These are phyloP conservation scores for Lepisosteus osseus DNA, from an alignment of 2,113 vertebrate genomes.

Conservation along the genomic window DNA sequence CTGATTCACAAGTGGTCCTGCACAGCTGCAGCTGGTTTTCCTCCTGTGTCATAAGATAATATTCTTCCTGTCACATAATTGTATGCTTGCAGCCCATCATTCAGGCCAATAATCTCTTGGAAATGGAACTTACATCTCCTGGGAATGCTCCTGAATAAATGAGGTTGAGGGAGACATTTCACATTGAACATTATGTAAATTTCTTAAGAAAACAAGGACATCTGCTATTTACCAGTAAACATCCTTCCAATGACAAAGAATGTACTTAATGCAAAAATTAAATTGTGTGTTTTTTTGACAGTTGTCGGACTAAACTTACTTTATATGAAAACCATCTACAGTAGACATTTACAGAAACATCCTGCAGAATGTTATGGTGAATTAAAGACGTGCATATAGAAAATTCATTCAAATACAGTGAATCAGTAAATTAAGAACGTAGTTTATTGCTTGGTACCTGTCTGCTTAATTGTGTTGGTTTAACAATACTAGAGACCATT, in stretches of 20 bases:
- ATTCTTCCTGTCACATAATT: conserved; percentile 38
- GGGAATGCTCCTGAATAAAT: conserved; percentile 33
- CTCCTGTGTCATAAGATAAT: conserved; percentile 27
- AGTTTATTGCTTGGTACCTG: too few species aligned
- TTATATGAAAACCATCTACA: conserved; percentile 26
- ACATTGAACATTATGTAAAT: conserved; percentile 40
- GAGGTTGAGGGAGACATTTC: conserved; percentile 28
- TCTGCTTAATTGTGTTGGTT: too few species aligned
- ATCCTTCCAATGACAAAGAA: conserved; percentile 29
- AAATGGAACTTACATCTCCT: conserved; percentile 38
- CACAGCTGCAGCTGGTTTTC: conserved; percentile 13
- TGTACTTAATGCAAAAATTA: conserved; percentile 32
- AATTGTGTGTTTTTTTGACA: conserved; percentile 32
- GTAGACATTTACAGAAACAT: conserved; percentile 18
- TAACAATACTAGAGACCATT: too few species aligned
- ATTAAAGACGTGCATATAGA: too few species aligned
- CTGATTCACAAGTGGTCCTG: conserved; percentile 16
- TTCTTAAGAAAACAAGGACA: conserved; percentile 41
- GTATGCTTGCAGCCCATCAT: conserved; percentile 27
- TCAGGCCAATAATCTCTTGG: conserved; percentile 31
- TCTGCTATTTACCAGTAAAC: conserved; percentile 42
- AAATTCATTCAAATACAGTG: too few species aligned
- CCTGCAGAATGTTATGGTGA: too few species aligned
- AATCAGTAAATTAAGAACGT: too few species aligned
- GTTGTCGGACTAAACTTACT: conserved; percentile 33